A percentile compares a stretch with the other conserved stretches of the same genome.
phyloP scores from a whole-genome alignment of 2,113 vertebrate species.

The Coryphaenoides rupestris region DNA sequence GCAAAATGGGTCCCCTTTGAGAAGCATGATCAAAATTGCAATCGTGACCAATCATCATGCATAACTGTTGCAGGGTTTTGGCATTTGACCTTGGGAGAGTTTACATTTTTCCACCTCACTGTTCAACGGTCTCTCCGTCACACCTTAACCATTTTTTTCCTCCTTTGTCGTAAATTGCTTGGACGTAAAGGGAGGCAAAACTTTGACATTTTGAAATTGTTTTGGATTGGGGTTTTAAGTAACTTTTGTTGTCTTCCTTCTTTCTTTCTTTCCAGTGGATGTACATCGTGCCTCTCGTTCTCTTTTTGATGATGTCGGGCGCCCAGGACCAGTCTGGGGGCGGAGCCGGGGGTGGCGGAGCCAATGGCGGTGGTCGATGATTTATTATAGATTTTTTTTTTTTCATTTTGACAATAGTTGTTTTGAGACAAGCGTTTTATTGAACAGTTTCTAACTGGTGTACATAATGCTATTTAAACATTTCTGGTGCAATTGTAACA shows the following conservation, averaged over 20 bases:
- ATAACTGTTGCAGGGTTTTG: slow-evolving; percentile 21
- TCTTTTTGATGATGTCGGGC: slow-evolving; percentile 94
- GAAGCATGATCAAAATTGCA: neutral
- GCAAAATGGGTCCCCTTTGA: too few relatives aligned
- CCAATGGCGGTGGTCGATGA: slow-evolving; percentile 75
- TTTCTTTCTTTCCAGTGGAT: slow-evolving; percentile 78
- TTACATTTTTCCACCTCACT: neutral
- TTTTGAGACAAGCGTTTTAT: slow-evolving; percentile 4
- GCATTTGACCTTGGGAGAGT: slow-evolving; percentile 34
- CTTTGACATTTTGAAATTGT: neutral
- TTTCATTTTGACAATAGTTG: slow-evolving; percentile 11
- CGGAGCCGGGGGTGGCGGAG: slow-evolving; percentile 75
- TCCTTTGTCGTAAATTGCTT: slow-evolving; percentile 18
- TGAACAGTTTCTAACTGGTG: slow-evolving; percentile 35
- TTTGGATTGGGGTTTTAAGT: slow-evolving; percentile 8
- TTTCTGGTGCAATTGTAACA: slow-evolving; percentile 1
- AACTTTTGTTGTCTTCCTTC: slow-evolving; percentile 5
- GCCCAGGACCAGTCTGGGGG: slow-evolving; percentile 86
- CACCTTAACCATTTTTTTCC: neutral
- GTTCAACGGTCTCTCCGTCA: neutral
- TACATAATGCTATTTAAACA: slow-evolving; percentile 56
- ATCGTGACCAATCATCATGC: neutral
- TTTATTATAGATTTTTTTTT: neutral
- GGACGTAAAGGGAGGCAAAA: slow-evolving; percentile 16
- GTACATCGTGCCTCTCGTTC: slow-evolving; percentile 92